Base-by-base conservation (phyloP, 2,888 invertebrate species). In the Ennomos quercinarius region DNA sequence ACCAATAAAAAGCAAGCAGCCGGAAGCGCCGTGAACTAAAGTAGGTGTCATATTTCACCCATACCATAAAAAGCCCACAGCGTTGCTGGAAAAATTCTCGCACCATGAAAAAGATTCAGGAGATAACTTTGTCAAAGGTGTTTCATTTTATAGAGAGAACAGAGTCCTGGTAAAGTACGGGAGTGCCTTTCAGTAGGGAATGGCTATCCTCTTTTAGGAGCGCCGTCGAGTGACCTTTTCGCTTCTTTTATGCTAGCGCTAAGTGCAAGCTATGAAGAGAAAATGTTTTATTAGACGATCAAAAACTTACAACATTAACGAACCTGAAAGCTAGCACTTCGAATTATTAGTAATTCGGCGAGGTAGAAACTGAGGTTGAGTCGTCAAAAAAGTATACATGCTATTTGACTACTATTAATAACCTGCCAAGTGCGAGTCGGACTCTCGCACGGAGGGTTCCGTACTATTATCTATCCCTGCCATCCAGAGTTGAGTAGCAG, bases 111-210 rank as follows among this genome's bases (percentile, higher is more conserved):
- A 78, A 83, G 83, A 84, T 83, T 73, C 61, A 60, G 50, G 43
- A 76, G 81, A 84, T 85, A 84, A 84, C 78, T 75, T 74, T 75
- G 78, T 83, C 82, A 81, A 84, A 82, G 82, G 82, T 81, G 76
- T 71, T 68, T 66, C 68, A 64, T 72, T 81, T 76, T 80, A 78
- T 76, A 75, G 72, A 70, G 77, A 73, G 72, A 74, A 79, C 74
- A 76, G 66, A 68, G 69, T 68, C 64, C 63, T 66, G 57, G 65
- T 74, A 72, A 74, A 76, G 76, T 70, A 64, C 61, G 56, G 40
- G 61, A 74, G 72, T 54, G 13, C 42, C 11, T 54, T 59, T 54
- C 43, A 53, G 36, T 37, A 10, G 73, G 72, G 73, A 78, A 78
- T 74, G 70, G 74, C 71, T 70, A 69, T 71, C 71, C 70, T 73